Evolutionary conservation across 2,797 vertebrate genomes (phyloP).

Genomic region (Melanogrammus aeglefinus): DNA sequence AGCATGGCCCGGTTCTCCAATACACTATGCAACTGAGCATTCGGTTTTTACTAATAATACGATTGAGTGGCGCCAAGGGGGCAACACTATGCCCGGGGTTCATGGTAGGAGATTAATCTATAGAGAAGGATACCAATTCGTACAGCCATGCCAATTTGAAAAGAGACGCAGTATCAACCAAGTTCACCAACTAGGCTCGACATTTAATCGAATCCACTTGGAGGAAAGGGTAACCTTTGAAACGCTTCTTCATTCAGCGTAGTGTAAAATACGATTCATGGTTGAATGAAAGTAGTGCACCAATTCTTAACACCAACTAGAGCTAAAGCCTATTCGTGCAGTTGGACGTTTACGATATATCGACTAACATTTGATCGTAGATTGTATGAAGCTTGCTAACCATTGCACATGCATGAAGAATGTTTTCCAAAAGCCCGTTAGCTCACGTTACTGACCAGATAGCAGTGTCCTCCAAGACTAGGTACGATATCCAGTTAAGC

Average conservation of each 20-base stretch:
- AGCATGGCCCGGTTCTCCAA: neutral
- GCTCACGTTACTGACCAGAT: neutral
- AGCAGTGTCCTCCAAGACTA: neutral
- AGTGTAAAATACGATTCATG: neutral
- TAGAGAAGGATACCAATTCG: neutral
- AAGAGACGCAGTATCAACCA: neutral
- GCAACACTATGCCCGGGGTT: neutral
- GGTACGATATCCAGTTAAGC: slow-evolving; percentile 21
- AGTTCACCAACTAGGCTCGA: neutral
- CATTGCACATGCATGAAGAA: neutral
- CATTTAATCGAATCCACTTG: neutral
- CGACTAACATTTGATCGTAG: neutral
- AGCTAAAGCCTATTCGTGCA: neutral
- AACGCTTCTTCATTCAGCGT: neutral
- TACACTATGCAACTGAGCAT: neutral
- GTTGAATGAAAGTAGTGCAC: neutral
- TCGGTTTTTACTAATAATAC: neutral
- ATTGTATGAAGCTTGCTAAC: neutral
- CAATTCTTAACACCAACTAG: slow-evolving; percentile 3
- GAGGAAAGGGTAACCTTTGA: neutral
- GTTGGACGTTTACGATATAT: neutral
- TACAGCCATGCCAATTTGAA: neutral
- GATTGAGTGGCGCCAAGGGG: neutral
- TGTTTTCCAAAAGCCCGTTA: neutral
- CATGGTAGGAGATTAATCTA: neutral